Evolutionary conservation across 2,888 invertebrate genomes (phyloP), one percentile per base, ranked within the genome.

Genomic region (Cheilosia impressa): DNA sequence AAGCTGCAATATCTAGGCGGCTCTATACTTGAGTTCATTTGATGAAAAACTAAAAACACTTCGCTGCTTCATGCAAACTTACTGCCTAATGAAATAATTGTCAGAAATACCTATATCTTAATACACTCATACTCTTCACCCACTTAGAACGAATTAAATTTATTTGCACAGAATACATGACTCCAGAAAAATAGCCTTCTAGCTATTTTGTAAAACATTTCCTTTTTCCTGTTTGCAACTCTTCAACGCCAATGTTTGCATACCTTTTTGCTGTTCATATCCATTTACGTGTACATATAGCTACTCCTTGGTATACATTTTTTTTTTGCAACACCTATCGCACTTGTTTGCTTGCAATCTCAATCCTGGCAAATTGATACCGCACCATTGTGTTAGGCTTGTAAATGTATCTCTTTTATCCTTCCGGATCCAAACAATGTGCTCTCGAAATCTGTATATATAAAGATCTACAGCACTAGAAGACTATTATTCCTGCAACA

Each of bases 361-460:
- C 84, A 80, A 80, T 80, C 71, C 65, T 38, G 71, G 76, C 84
- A 85, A 85, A 85, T 80, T 85, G 84, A 85, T 85, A 85, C 84
- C 63, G 22, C 65, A 66, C 60, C 79, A 80, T 84, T 84, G 73
- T 79, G 50, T 65, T 43, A 60, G 65, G 69, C 71, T 80, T 79
- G 75, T 75, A 65, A 84, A 65, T 75, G 53, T 75, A 71, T 63
- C 63, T 53, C 31, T 43, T 68, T 27, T 58, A 79, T 73, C 78
- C 68, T 65, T 15, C 57, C 47, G 75, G 60, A 75, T 76, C n/a
- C 68, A 17, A 79, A 79, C 75, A 84, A 75, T 75, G 69, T 60
- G 65, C 80, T 50, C 55, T 80, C 66, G 38, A 76, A 76, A 71
- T 50, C 27, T 50, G 50, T 65, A 50, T 71, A 55, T 75, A 80